Evolutionary conservation across 2,113 vertebrate genomes (phyloP).

Genomic region (Callaeas wilsoni): DNA sequence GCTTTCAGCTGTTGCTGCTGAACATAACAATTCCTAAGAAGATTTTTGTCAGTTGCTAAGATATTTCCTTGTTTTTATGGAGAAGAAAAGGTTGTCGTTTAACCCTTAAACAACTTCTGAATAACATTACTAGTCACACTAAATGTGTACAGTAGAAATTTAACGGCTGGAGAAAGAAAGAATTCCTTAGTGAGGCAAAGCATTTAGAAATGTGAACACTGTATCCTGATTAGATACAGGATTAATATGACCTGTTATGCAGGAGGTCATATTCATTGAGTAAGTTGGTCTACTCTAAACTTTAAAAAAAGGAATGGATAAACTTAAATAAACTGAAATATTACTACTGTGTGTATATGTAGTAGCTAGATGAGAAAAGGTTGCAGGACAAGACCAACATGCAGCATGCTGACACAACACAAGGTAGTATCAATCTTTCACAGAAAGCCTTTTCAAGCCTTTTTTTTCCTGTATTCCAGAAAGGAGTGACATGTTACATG

Average conservation of each 20-base stretch:
- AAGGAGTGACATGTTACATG: not conserved
- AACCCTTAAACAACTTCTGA: slow-evolving; percentile 24
- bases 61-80: slow-evolving; percentile 32
- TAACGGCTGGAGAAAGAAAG: not conserved
- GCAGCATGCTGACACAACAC: not conserved
- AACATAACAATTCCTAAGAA: slow-evolving; percentile 44
- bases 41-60: slow-evolving; percentile 49
- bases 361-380: not conserved
- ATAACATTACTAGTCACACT: not conserved
- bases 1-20: slow-evolving; percentile 59
- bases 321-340: not conserved
- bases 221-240: not conserved
- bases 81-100: slow-evolving; percentile 11
- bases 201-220: not conserved
- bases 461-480: not conserved
- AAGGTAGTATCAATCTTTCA: not conserved
- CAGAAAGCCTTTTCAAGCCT: not conserved
- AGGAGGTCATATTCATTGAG: not conserved
- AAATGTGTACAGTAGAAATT: not conserved
- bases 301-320: not conserved
- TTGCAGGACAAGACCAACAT: not conserved
- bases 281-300: not conserved
- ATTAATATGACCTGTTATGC: not conserved
- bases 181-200: not conserved
- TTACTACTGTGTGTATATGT: not conserved